Base-by-base conservation (phyloP, 2,113 vertebrate species). In the Haemorhous mexicanus region DNA sequence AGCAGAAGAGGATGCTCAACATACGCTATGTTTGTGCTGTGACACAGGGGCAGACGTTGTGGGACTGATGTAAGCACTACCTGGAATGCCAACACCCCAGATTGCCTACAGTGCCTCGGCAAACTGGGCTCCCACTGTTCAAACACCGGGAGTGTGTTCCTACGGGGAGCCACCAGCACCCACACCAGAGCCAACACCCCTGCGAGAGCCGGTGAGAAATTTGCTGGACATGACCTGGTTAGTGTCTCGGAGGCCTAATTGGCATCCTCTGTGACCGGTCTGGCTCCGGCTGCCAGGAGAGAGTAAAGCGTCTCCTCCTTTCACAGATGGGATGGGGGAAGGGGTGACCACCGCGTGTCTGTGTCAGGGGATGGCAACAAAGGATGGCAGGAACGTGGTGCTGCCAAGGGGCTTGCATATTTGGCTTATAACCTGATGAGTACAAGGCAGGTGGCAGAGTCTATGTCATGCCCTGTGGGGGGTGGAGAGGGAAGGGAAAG, bases 351-450 rank as follows among this genome's bases (percentile, higher is more conserved):
- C 68, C 0, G 72, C 10, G 13, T 86, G 92, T 84, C 90, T 96
- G 90, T 10, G 93, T 94, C 93, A 92, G 85, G 88, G 94, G 93
- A 96, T 84, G 69, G 94, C 80, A 96, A 96, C 95, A 94, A 95
- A 97, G 93, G 90, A 94, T 92, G 90, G 92, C 85, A 92, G 91
- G 90, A 94, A 33, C 74, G 63, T 27, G 73, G 94, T 0, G 10
- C 88, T 96, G 92, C 93, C 93, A 94, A 90, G 83, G 64, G 52
- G 0, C 90, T 93, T 74, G 90, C 83, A 90, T 93, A 90, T 93
- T 95, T 96, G 93, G 95, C 93, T 94, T 96, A 67, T 90, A 92
- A 97, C 93, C 92, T 96, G 92, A 96, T 70, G 64, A 94, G 92
- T 53, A 61, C 64, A 75, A 95, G 90, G 96, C 95, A 96, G 94